Evolutionary conservation across 2,113 vertebrate genomes (phyloP), one percentile per base, ranked within the genome.

Genomic region (Larimichthys crocea): DNA sequence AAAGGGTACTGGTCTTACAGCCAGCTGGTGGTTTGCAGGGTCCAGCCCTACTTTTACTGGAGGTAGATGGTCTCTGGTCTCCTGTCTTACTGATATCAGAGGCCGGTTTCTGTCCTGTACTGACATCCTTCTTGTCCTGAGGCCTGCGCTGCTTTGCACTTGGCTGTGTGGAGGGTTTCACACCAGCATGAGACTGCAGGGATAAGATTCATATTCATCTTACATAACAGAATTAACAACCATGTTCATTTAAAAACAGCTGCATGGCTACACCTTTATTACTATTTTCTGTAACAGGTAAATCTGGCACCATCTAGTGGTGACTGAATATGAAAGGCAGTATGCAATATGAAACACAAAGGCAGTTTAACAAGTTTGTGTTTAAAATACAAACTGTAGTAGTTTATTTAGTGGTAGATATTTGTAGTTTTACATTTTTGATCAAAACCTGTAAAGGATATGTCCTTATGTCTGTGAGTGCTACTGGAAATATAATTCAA

Each of bases 221-320:
- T 75, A 91, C 83, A 85, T 63, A 88, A 90, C 55, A 65, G 72
- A 85, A 89, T 85, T 85, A 90, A 85, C 56, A 31, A 75, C 76
- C 66, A 84, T 49, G 72, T 75, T 80, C 62, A 82, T 81, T 44
- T 85, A 71, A 83, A 80, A 87, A 76, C 74, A 75, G 60, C 79
- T 86, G 79, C 60, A 69, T 69, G 57, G 61, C 17, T 31, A 66
- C 35, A 49, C 68, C 31, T 78, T 49, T 59, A 50, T 60, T 17
- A 63, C 26, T 55, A 57, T 59, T 57, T 61, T 73, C 50, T 79
- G 44, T 76, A 82, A 67, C n/a, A 77, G 92, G 67, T 89, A 53
- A 90, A 87, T 92, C 70, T 96, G 94, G 91, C 93, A 83, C 95
- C 95, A 96, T 94, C 95, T 96, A 94, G 93, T 94, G 95, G 93